These are phyloP conservation scores for Danio kyathit DNA, from an alignment of 2,797 vertebrate species.

Conservation along the genomic window DNA sequence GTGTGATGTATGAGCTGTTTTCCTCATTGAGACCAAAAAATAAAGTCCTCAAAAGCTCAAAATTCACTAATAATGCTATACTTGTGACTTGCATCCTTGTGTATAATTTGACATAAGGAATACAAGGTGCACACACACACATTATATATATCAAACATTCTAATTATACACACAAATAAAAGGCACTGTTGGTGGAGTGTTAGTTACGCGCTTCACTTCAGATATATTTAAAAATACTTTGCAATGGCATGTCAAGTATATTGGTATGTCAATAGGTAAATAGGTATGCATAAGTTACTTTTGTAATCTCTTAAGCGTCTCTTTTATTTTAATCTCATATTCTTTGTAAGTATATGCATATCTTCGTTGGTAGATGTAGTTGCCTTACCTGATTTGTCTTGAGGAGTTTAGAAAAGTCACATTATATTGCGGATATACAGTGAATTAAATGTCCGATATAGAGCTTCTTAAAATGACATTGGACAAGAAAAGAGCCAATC, in stretches of 20 bases:
- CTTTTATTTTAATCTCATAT: background rate
- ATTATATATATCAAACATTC: too few relatives aligned
- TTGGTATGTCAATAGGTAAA: background rate
- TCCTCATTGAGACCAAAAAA: too few relatives aligned
- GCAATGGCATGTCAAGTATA: background rate
- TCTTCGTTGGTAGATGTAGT: background rate
- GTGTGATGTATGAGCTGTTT: too few relatives aligned
- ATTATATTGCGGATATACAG: background rate
- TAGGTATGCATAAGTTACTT: background rate
- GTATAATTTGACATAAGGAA: too few relatives aligned
- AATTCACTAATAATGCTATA: too few relatives aligned
- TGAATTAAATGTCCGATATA: background rate
- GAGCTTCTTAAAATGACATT: background rate
- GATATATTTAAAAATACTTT: background rate
- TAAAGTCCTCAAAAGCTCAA: too few relatives aligned
- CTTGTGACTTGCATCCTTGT: too few relatives aligned
- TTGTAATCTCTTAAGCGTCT: background rate
- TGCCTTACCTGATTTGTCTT: background rate
- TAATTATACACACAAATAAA: too few relatives aligned
- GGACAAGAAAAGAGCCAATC: constrained; percentile 22
- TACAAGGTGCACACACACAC: background rate
- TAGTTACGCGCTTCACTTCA: constrained; percentile 1
- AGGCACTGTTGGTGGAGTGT: background rate
- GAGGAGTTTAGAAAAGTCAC: background rate
- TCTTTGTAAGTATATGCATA: background rate